These are phyloP conservation scores for Acipenser oxyrinchus DNA, from an alignment of 2,797 vertebrate species.

Conservation along the genomic window DNA sequence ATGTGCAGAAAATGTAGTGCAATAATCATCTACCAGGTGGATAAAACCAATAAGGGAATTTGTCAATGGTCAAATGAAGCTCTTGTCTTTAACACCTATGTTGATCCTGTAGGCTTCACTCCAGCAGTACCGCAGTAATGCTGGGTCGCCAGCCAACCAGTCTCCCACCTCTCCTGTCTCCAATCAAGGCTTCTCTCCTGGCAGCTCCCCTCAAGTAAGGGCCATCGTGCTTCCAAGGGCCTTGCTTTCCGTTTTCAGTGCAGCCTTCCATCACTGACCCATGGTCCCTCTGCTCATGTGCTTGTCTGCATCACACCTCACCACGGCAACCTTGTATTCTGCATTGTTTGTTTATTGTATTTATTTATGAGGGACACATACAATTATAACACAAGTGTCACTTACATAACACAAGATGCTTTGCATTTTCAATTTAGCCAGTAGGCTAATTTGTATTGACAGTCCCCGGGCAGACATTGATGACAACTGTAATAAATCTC, in stretches of 20 bases:
- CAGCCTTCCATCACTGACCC: conserved; percentile 37
- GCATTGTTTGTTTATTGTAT: conserved; percentile 7
- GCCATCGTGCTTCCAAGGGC: conserved; percentile 41
- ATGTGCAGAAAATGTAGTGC: no score
- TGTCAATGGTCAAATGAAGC: no score
- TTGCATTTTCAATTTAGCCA: no score
- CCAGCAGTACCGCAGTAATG: conserved; percentile 97
- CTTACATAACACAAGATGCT: conserved; percentile 13
- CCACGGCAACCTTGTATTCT: conserved; percentile 35
- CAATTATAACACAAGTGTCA: not conserved
- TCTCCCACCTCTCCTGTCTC: conserved; percentile 99
- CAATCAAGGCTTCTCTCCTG: conserved; percentile 99
- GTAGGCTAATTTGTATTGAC: no score
- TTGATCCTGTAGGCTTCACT: conserved; percentile 74
- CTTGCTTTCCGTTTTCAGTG: conserved; percentile 29
- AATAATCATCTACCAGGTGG: no score
- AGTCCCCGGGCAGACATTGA: no score
- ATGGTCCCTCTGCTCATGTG: conserved; percentile 23
- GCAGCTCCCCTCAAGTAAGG: conserved; percentile 98
- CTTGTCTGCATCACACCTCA: conserved; percentile 50
- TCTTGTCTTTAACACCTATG: conserved; percentile 50
- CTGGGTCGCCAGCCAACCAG: conserved; percentile 97
- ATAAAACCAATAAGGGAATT: no score
- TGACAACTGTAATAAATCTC: no score
- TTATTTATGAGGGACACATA: conserved; percentile 2